Conservation (phyloP, 1,140 invertebrate species). For the Drosophila varians region DNA sequence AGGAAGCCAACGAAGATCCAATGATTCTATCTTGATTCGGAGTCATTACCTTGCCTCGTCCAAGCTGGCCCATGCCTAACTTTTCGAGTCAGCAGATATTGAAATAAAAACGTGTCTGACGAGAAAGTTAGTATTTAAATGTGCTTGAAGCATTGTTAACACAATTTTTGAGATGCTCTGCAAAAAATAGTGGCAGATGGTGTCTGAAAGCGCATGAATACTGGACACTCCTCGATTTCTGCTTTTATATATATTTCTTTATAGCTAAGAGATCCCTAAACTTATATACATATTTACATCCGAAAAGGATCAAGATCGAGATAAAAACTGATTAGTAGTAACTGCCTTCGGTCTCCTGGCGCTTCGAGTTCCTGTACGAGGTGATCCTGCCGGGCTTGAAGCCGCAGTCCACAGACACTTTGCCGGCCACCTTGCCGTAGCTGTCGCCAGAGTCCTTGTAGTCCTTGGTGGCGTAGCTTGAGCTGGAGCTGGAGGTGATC, state of each 20-base stretch:
- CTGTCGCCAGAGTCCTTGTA: slow-evolving; percentile 28
- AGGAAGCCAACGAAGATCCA: too few species aligned
- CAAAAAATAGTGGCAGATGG: not conserved
- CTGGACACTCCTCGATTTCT: not conserved
- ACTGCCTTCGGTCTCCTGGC: slow-evolving; percentile 46
- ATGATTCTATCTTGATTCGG: too few species aligned
- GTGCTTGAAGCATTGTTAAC: not conserved
- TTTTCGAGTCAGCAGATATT: not conserved
- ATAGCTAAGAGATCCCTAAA: slow-evolving; percentile 10
- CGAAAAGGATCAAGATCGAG: not conserved
- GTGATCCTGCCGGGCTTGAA: slow-evolving; percentile 72
- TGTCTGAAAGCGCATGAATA: too few species aligned
- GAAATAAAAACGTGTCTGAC: not conserved
- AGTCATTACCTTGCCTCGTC: not conserved
- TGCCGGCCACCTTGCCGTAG: slow-evolving; percentile 57
- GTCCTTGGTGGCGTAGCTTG: slow-evolving; percentile 27
- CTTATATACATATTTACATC: slow-evolving; percentile 35
- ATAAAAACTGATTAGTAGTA: slow-evolving; percentile 23
- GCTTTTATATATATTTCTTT: slow-evolving; percentile 4
- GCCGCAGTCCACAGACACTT: slow-evolving; percentile 71
- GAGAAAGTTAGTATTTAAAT: not conserved
- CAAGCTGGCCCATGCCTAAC: not conserved
- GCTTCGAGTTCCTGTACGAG: slow-evolving; percentile 63
- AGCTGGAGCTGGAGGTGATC: slow-evolving; percentile 34
- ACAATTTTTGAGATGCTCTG: too few species aligned